Evolutionary conservation across 1,140 invertebrate genomes (phyloP).

Genomic region (Arion vulgaris): DNA sequence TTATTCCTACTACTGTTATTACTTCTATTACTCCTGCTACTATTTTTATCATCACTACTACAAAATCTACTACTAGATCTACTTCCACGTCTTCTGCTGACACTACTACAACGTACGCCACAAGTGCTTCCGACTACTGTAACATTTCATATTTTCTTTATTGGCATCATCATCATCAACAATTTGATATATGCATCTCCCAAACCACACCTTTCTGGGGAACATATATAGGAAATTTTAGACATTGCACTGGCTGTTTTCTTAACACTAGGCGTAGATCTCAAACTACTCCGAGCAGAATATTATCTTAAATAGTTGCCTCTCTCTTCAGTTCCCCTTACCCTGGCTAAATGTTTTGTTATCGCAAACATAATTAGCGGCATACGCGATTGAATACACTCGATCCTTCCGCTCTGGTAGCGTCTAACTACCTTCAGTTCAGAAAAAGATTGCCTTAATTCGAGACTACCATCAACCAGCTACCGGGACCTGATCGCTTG

Average conservation of each 20-base stretch:
- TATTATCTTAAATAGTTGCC: neutral
- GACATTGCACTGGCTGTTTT: neutral
- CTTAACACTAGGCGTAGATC: neutral
- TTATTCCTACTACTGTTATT: neutral
- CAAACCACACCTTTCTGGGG: neutral
- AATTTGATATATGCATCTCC: neutral
- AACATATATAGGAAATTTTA: neutral
- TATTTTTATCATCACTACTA: neutral
- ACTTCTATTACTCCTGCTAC: neutral
- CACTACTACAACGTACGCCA: too few relatives aligned
- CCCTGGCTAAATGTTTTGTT: neutral
- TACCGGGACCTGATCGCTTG: neutral
- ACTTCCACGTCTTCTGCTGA: neutral
- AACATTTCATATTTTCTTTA: too few relatives aligned
- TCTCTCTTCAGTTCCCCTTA: neutral
- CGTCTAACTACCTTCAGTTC: neutral
- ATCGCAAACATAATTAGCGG: slow-evolving; percentile 10
- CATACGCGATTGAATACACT: neutral
- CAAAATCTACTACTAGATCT: slow-evolving; percentile 6
- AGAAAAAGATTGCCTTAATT: neutral
- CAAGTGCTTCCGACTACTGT: too few relatives aligned
- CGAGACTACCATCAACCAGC: neutral
- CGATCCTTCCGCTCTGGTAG: neutral
- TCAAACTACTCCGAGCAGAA: neutral
- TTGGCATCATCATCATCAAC: neutral